Conservation (phyloP, 2,888 invertebrate genomes). For the Tipula unca region DNA sequence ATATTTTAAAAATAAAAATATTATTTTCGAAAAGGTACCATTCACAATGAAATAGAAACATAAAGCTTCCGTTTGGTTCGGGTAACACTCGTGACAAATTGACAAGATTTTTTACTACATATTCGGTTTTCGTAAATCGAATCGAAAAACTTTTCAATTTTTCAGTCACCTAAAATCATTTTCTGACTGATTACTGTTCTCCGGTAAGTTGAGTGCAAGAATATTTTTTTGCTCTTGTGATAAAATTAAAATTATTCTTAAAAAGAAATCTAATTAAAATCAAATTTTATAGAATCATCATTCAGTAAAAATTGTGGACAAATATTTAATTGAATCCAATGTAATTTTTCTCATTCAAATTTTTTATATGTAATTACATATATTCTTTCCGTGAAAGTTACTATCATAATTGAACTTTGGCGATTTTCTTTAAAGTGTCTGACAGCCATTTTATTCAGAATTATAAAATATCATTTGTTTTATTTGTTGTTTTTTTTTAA, state of each 20-base stretch:
- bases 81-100: conserved; percentile 16
- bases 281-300: conserved; percentile 1
- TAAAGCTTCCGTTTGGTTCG: conserved; percentile 26
- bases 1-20: background rate
- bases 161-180: background rate
- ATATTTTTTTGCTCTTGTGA: too few relatives aligned
- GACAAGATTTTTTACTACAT: background rate
- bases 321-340: background rate
- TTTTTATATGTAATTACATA: background rate
- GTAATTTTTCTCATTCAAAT: background rate
- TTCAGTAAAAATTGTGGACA: background rate
- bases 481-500: background rate
- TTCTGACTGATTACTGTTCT: conserved; percentile 24
- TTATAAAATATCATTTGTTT: background rate
- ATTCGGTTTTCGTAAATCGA: background rate
- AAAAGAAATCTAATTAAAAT: conserved; percentile 10
- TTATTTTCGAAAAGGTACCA: background rate
- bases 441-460: background rate
- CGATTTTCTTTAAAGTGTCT: background rate
- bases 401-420: background rate
- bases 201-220: conserved; percentile 25
- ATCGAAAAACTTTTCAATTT: background rate
- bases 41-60: conserved; percentile 31
- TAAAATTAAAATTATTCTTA: too few relatives aligned
- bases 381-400: background rate